A percentile compares a stretch with the other conserved stretches of the same genome.
Evolutionary conservation across 2,888 invertebrate species (phyloP).

Genomic region (Omphaloscelis lunosa): DNA sequence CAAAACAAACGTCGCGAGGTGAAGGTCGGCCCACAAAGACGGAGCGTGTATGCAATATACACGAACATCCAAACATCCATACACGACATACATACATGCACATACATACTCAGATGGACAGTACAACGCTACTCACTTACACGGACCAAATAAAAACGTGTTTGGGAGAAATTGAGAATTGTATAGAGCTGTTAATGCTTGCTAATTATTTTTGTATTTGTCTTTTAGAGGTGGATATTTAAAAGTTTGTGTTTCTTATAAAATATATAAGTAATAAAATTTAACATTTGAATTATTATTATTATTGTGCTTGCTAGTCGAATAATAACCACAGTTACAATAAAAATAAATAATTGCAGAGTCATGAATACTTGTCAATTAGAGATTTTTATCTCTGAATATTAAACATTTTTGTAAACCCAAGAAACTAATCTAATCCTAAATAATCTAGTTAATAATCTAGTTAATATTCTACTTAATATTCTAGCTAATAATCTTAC

Average conservation of each 20-base stretch:
- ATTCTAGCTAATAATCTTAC: no score
- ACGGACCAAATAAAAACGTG: conserved; percentile 79
- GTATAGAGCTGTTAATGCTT: conserved; percentile 74
- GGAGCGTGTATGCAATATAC: conserved; percentile 46
- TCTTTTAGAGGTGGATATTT: not conserved
- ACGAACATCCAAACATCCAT: conserved; percentile 41
- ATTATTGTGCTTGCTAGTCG: not conserved
- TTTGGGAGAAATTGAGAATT: conserved; percentile 71
- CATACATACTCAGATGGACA: conserved; percentile 73
- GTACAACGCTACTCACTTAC: conserved; percentile 83
- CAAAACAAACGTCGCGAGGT: conserved; percentile 72
- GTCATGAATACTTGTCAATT: not conserved
- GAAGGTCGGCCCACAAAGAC: conserved; percentile 82
- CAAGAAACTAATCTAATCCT: not conserved
- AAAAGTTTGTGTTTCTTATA: not conserved
- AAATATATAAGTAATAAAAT: not conserved
- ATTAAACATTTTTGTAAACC: not conserved
- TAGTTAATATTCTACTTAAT: no score
- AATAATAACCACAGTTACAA: no score
- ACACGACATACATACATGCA: conserved; percentile 44
- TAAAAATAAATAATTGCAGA: not conserved
- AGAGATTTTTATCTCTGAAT: not conserved
- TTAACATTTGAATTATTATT: no score
- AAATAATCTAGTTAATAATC: no score
- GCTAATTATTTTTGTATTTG: not conserved